Evolutionary conservation across 2,113 vertebrate genomes (phyloP).

Genomic region (human): DNA sequence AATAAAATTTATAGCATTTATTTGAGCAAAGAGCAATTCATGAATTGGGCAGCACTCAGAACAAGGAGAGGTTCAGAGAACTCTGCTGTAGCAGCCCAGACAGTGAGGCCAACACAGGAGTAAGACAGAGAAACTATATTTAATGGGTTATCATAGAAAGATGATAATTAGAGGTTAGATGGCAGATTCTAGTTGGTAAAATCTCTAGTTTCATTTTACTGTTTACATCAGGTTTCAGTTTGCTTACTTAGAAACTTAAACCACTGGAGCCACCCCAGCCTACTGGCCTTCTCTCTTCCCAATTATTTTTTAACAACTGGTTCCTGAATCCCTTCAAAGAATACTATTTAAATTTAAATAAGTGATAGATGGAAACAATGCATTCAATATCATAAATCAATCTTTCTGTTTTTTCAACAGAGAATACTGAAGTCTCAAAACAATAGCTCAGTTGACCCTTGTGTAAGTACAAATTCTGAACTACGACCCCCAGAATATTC

Average conservation of each 20-base stretch:
- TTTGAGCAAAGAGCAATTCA: neutral
- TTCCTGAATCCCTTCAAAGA: neutral
- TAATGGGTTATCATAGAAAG: neutral
- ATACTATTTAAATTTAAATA: neutral
- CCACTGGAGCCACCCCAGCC: neutral
- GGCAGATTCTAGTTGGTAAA: neutral
- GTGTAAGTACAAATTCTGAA: conserved; percentile 38
- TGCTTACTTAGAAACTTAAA: neutral
- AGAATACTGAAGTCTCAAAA: accelerated
- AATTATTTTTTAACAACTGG: neutral
- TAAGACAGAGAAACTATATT: neutral
- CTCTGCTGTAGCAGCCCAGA: neutral
- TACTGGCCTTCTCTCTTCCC: neutral
- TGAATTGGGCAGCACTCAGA: neutral
- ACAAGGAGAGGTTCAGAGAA: too few species aligned
- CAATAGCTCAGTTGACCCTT: neutral
- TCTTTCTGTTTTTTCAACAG: conserved; percentile 21
- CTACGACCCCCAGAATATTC: neutral
- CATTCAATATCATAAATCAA: neutral
- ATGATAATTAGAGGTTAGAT: neutral
- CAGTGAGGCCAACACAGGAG: neutral
- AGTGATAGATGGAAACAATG: neutral
- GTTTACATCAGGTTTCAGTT: neutral
- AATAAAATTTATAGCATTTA: neutral
- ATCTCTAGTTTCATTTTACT: neutral